A percentile compares a stretch with the other conserved stretches of the same genome.
These are phyloP conservation scores for Peromyscus polionotus DNA, from an alignment of 2,113 vertebrate species.

Conservation along the genomic window DNA sequence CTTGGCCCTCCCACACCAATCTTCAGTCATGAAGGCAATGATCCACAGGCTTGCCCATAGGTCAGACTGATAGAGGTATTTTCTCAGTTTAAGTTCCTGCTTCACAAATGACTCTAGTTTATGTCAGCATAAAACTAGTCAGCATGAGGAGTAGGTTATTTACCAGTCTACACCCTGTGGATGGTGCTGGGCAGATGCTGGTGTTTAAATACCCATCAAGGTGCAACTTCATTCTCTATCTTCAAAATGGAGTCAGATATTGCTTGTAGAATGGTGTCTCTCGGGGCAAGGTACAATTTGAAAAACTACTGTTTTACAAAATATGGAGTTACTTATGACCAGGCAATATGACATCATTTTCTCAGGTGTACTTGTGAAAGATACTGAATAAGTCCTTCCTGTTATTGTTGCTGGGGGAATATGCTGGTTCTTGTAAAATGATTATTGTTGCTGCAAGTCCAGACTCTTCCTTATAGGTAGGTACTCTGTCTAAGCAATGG, in stretches of 20 bases:
- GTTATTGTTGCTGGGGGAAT: not conserved
- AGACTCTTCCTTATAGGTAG: not conserved
- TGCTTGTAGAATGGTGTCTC: not conserved
- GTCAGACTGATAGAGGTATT: not conserved
- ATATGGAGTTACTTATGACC: not conserved
- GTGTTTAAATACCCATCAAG: not conserved
- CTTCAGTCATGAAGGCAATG: not conserved
- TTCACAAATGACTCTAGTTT: not conserved
- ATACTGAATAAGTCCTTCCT: not conserved
- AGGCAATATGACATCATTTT: not conserved
- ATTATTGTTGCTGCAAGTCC: not conserved
- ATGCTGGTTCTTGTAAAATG: not conserved
- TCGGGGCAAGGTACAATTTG: not conserved
- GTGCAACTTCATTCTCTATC: not conserved
- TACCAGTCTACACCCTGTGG: not conserved
- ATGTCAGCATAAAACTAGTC: not conserved
- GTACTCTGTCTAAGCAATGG: not conserved
- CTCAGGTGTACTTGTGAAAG: not conserved
- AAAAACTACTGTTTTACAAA: not conserved
- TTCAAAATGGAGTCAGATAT: not conserved
- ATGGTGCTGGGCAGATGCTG: not conserved
- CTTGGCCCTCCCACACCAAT: not conserved
- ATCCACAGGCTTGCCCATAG: not conserved
- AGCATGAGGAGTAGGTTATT: not conserved
- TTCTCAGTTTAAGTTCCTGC: not conserved